Base-by-base conservation (phyloP, 2,797 vertebrate species). In the Urophycis tenuis region DNA sequence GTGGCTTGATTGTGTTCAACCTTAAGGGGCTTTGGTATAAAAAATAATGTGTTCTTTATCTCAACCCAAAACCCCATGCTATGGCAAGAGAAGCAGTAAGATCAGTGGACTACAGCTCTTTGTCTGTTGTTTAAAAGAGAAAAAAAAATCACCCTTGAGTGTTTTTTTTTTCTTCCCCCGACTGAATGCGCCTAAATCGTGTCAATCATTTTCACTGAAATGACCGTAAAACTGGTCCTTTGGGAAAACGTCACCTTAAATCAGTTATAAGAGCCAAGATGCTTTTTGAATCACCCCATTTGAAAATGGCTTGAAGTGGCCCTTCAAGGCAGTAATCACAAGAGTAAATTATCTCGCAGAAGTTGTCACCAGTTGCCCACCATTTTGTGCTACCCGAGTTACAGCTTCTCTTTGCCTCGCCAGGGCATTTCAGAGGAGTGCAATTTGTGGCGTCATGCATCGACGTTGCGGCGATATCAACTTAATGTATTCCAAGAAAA, bases 241-340 rank as follows among this genome's bases (percentile, higher is more conserved):
- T 67, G 3, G 25, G 60, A 67, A 67, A 67, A 29, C 60, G 8
- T 67, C 25, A 29, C 60, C 60, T 2, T 67, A 10, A 60, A 53
- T 53, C 49, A 53, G 49, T 53, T 3, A 25, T 29, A 4, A 30
- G n/a, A 67, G n/a, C 60, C 60, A 11, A 67, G 29, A 67, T 67
- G n/a, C 60, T 67, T 67, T 67, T 76, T 79, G 80, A 84, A 87
- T 85, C n/a, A 45, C 25, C 60, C 60, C 60, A 67, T 29, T 67
- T 67, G 10, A 25, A 64, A 25, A 67, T 67, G 10, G 60, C 60
- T 67, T 29, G n/a, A 14, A 60, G 53, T 10, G 53, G n/a, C 53
- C 22, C 45, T 25, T 60, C 6, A 25, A 67, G 60, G 60, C 60
- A 29, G 60, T 67, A 67, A 67, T 67, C 60, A 67, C 60, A 12